Percentiles rank a stretch among this genome's conserved stretches.
These are phyloP conservation scores for Drosophila paulistorum DNA, from an alignment of 1,140 invertebrate genomes.

Conservation along the genomic window DNA sequence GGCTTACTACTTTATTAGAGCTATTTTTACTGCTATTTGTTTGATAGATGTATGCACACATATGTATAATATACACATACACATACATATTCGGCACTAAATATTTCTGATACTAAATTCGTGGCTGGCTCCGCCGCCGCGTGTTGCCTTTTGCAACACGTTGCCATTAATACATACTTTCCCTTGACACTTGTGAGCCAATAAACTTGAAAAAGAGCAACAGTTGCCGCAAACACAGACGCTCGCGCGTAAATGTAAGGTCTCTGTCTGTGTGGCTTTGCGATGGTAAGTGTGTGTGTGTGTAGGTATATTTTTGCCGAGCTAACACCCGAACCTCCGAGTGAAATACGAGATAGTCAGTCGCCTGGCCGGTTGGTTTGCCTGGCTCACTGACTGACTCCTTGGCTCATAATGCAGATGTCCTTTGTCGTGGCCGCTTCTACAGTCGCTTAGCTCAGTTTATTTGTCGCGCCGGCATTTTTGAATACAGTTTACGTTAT, in stretches of 20 bases:
- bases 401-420: constrained; percentile 70
- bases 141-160: constrained; percentile 64
- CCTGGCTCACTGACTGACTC: constrained; percentile 25
- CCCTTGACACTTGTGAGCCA: constrained; percentile 81
- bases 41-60: constrained; percentile 15
- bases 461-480: constrained; percentile 58
- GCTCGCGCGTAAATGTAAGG: constrained; percentile 21
- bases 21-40: constrained; percentile 60
- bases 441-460: constrained; percentile 23
- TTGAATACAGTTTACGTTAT: constrained; percentile 20
- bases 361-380: constrained; percentile 32
- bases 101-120: constrained; percentile 40
- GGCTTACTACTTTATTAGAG: constrained; percentile 42
- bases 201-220: constrained; percentile 82
- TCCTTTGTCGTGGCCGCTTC: constrained; percentile 74
- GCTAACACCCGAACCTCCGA: constrained; percentile 31
- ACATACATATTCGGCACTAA: constrained; percentile 27
- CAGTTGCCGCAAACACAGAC: constrained; percentile 66
- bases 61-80: background rate
- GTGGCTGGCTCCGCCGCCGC: constrained; percentile 34
- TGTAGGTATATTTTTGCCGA: constrained; percentile 27
- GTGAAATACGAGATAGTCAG: constrained; percentile 23
- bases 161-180: constrained; percentile 79
- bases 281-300: background rate
- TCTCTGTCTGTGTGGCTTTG: background rate